Base-by-base conservation (phyloP, 2,888 invertebrate genomes). In the Drosophila buzzatii region DNA sequence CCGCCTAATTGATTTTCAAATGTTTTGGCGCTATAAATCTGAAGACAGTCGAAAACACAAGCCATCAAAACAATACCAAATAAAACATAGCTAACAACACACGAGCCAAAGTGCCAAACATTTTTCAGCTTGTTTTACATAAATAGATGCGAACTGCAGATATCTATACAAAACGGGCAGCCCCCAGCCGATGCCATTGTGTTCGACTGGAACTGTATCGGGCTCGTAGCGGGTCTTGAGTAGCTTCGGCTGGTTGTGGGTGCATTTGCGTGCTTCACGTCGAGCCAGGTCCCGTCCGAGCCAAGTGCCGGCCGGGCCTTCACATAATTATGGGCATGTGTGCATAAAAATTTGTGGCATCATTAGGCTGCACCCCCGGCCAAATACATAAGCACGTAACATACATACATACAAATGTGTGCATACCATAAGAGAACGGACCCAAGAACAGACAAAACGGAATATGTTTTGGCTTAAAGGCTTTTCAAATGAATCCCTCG, bases 331-430 rank as follows among this genome's bases (percentile, higher is more conserved):
- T 68, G 78, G 80, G 64, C 70, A 70, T 75, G 63, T 78, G 85
- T 89, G 85, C 85, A 89, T 85, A 85, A 86, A 86, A 88, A 85
- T 85, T 89, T 84, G 85, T 89, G 60, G 89, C 86, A 85, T 85
- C 85, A 85, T 85, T 85, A 85, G 85, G 78, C 76, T 85, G 85
- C 89, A 85, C 89, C 89, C 89, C 89, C 85, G 85, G 85, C 89
- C 59, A 81, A 74, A 85, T 56, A 70, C 59, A 70, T 60, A 47
- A 37, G 44, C 44, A 59, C 41, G 56, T 49, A 31, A 18, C 41
- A 27, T 20, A 27, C 41, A 27, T 20, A 52, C 41, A 27, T 20
- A 52, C 52, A 20, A 8, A 37, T 37, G 37, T 52, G 56, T 37
- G 68, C 51, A 51, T 62, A 45, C 52, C 58, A 51, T 16, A 62